A percentile compares a stretch with the other conserved stretches of the same genome.
Conservation (phyloP, 1,140 invertebrate genomes). For the Potamilus streckersoni region DNA sequence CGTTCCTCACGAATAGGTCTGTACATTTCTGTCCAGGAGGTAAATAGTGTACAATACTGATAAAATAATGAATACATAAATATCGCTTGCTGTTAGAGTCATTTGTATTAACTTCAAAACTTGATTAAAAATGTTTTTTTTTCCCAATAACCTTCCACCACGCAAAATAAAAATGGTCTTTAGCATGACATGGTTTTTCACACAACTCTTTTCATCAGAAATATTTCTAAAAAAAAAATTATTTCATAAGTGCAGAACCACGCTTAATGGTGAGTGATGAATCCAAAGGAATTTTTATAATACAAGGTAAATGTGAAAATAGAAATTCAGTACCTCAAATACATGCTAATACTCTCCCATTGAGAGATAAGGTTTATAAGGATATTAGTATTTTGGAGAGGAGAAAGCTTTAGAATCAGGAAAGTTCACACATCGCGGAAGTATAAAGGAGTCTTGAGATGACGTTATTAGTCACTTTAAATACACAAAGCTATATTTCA, state of each 20-base stretch:
- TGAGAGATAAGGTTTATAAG: no score
- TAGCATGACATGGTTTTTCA: background rate
- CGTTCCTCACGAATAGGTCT: constrained; percentile 42
- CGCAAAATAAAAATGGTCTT: background rate
- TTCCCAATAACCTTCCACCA: background rate
- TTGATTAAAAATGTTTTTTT: background rate
- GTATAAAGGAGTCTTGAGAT: background rate
- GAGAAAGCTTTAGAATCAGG: no score
- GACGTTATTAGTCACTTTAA: background rate
- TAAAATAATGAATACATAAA: background rate
- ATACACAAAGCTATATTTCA: background rate
- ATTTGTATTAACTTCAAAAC: background rate
- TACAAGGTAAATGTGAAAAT: no score
- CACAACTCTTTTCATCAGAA: no score
- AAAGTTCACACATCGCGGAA: background rate
- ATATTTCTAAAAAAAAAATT: no score
- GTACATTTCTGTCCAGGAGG: background rate
- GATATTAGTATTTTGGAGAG: no score
- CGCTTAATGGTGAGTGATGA: no score
- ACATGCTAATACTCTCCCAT: no score
- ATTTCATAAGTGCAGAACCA: no score
- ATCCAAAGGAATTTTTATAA: no score
- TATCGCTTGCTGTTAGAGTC: background rate
- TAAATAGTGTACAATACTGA: background rate
- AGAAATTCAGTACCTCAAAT: no score